These are phyloP conservation scores for Caenorhabditis panamensis DNA, from an alignment of 2,888 invertebrate genomes.

Conservation along the genomic window DNA sequence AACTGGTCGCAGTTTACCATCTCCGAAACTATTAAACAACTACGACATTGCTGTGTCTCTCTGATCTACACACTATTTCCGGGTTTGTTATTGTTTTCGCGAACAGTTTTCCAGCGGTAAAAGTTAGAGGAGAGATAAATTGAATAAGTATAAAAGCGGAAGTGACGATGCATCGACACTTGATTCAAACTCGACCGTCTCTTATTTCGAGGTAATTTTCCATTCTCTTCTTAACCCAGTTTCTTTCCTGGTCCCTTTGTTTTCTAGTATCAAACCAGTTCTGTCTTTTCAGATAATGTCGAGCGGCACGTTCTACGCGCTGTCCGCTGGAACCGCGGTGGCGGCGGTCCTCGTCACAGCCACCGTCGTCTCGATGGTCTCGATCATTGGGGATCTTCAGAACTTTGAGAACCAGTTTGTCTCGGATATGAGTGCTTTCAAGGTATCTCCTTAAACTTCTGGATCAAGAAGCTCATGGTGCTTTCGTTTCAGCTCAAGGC, in stretches of 20 bases:
- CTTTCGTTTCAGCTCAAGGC: conserved; percentile 52
- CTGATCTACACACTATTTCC: conserved; percentile 12
- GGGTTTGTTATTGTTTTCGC: conserved; percentile 36
- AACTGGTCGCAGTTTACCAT: conserved; percentile 47
- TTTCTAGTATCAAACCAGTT: conserved; percentile 17
- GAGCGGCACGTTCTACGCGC: conserved; percentile 60
- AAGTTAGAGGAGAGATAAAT: conserved; percentile 45
- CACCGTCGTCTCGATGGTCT: conserved; percentile 49
- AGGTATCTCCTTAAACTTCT: no score
- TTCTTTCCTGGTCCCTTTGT: not conserved
- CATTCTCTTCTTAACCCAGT: not conserved
- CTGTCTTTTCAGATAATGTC: conserved; percentile 49
- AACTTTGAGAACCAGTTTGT: conserved; percentile 52
- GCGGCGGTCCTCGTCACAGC: conserved; percentile 57
- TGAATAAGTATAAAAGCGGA: conserved; percentile 52
- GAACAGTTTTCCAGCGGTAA: conserved; percentile 48
- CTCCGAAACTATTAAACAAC: conserved; percentile 22
- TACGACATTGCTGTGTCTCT: conserved; percentile 53
- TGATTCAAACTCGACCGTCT: conserved; percentile 60
- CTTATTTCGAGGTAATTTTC: conserved; percentile 35
- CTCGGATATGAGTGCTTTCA: conserved; percentile 53
- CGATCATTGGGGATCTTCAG: conserved; percentile 48
- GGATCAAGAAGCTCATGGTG: no score
- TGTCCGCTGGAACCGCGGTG: conserved; percentile 56
- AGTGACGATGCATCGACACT: conserved; percentile 51